Percentiles rank a stretch among this genome's conserved stretches.
These are phyloP conservation scores for Papilio gigon DNA, from an alignment of 2,888 invertebrate genomes.

Conservation along the genomic window DNA sequence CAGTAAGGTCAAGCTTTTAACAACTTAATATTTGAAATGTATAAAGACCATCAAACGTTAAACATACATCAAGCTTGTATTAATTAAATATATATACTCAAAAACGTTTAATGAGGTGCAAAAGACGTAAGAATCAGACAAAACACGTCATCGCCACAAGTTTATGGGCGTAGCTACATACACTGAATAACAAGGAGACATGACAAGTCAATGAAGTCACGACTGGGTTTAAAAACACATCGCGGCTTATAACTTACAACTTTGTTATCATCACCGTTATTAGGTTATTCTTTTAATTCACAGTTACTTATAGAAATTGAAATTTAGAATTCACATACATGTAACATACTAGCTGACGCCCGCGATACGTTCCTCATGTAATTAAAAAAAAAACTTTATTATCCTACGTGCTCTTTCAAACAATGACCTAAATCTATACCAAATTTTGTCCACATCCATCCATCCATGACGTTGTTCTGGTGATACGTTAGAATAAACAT, in stretches of 20 bases:
- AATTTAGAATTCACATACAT: too few relatives aligned
- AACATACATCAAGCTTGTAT: neutral
- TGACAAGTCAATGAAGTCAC: constrained; percentile 30
- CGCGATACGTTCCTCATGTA: too few relatives aligned
- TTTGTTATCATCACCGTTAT: neutral
- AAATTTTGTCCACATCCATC: too few relatives aligned
- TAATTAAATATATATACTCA: neutral
- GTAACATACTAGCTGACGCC: too few relatives aligned
- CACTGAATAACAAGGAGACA: constrained; percentile 31
- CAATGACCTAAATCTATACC: too few relatives aligned
- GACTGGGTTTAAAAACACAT: constrained; percentile 11
- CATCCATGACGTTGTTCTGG: too few relatives aligned
- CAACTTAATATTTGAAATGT: too few relatives aligned
- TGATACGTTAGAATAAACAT: too few relatives aligned
- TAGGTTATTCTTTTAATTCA: neutral
- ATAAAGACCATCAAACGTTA: too few relatives aligned
- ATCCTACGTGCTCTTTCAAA: too few relatives aligned
- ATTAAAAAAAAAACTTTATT: too few relatives aligned
- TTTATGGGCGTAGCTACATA: constrained; percentile 20
- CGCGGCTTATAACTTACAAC: neutral
- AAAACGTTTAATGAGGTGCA: neutral
- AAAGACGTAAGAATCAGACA: constrained; percentile 3
- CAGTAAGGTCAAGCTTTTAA: too few relatives aligned
- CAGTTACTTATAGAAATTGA: neutral
- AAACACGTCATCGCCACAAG: constrained; percentile 21